phyloP scores from a whole-genome alignment of 2,113 vertebrate genomes.

The Marmota monax region DNA sequence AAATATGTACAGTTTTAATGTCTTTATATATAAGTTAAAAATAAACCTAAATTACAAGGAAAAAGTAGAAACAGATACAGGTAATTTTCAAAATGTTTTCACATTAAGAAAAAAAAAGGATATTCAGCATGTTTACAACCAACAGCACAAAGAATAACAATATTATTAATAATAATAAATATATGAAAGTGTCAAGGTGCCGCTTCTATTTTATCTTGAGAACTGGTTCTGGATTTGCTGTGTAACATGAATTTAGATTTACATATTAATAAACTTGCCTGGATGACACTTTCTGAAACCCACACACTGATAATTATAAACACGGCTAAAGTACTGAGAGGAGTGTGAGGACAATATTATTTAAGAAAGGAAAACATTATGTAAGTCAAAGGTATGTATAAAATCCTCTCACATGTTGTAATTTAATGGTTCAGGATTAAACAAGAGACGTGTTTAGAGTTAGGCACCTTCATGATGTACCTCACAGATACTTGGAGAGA shows the following conservation, averaged over 20 bases:
- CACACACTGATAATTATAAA: not conserved
- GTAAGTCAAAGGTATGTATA: not conserved
- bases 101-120: not conserved
- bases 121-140: not conserved
- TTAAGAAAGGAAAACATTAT: not conserved
- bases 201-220: not conserved
- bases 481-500: not conserved
- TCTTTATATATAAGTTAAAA: not conserved
- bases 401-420: not conserved
- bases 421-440: not conserved
- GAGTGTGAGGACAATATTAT: not conserved
- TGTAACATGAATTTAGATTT: not conserved
- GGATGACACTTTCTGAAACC: not conserved
- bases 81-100: slow-evolving; percentile 19
- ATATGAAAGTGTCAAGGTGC: slow-evolving; percentile 59
- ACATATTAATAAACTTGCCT: not conserved
- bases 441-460: not conserved
- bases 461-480: not conserved
- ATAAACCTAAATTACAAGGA: not conserved
- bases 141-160: not conserved
- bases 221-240: not conserved
- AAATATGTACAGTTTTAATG: not conserved
- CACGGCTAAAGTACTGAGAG: not conserved
- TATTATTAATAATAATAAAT: slow-evolving; percentile 72
- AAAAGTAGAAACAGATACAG: not conserved